Evolutionary conservation across 1,140 invertebrate species (phyloP).

Genomic region (Drosophila jambulina): DNA sequence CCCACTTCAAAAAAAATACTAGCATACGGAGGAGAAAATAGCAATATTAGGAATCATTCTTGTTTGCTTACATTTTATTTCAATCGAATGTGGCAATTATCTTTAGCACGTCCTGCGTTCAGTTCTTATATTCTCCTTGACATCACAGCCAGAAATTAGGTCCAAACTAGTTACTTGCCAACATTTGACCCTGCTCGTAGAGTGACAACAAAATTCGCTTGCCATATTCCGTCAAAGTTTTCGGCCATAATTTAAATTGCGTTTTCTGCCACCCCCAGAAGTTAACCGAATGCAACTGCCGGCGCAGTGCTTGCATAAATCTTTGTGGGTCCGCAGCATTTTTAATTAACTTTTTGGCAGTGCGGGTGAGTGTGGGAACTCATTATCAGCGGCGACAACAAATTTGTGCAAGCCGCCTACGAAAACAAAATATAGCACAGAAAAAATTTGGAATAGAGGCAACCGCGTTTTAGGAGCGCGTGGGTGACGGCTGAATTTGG

Average conservation of each 20-base stretch:
- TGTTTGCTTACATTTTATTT: background rate
- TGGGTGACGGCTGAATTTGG: conserved; percentile 31
- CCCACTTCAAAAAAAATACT: background rate
- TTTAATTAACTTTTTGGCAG: conserved; percentile 57
- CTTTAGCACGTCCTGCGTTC: background rate
- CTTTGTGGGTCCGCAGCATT: conserved; percentile 43
- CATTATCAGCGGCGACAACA: conserved; percentile 47
- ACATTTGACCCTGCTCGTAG: conserved; percentile 1
- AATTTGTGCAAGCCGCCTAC: conserved; percentile 23
- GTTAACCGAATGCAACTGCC: conserved; percentile 24
- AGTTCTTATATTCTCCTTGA: background rate
- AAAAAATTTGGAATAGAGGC: conserved; percentile 4
- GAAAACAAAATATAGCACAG: conserved; percentile 35
- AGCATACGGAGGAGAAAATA: background rate
- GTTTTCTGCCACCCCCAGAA: background rate
- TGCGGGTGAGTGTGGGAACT: conserved; percentile 25
- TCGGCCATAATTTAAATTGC: conserved; percentile 38
- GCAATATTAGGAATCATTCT: no score
- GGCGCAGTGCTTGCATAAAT: conserved; percentile 47
- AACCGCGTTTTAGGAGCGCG: conserved; percentile 25
- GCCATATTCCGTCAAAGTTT: conserved; percentile 22
- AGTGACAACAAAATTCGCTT: conserved; percentile 9
- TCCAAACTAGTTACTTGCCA: background rate
- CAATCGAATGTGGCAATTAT: background rate
- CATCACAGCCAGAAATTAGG: background rate